These are phyloP conservation scores for Alces alces DNA, from an alignment of 2,113 vertebrate species.

Conservation along the genomic window DNA sequence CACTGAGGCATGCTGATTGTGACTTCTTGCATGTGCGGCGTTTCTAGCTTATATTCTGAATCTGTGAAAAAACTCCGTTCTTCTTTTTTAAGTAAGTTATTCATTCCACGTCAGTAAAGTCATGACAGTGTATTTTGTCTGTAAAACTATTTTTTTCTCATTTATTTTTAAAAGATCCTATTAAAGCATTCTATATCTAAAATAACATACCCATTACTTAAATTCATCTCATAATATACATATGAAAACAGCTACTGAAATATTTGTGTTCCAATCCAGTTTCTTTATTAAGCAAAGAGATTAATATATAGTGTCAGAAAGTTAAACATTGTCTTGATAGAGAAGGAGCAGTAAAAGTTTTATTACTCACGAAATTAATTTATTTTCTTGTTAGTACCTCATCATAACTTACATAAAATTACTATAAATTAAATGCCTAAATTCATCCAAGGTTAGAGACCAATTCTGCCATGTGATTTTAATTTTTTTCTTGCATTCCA, in stretches of 20 bases:
- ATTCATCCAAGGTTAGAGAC: background rate
- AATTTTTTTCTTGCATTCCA: background rate
- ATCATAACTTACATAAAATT: conserved; percentile 34
- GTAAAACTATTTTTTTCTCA: background rate
- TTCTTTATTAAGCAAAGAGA: background rate
- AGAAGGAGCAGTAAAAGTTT: background rate
- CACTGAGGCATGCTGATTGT: conserved; percentile 87
- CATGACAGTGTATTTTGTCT: conserved; percentile 43
- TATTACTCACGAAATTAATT: background rate
- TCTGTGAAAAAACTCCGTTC: conserved; percentile 93
- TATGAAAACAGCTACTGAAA: conserved; percentile 23
- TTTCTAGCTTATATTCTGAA: conserved; percentile 86
- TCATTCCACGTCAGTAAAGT: conserved; percentile 63
- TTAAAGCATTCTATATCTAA: background rate
- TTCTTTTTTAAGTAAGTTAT: conserved; percentile 93
- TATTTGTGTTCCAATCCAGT: background rate
- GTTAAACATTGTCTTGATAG: background rate
- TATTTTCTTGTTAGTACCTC: background rate
- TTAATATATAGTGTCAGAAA: background rate
- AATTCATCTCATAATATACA: background rate
- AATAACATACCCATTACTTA: background rate
- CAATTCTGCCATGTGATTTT: background rate
- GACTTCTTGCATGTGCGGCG: conserved; percentile 86
- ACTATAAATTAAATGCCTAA: background rate
- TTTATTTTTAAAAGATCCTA: conserved; percentile 7